phyloP scores from a whole-genome alignment of 2,113 vertebrate genomes.

The Laticauda colubrina region DNA sequence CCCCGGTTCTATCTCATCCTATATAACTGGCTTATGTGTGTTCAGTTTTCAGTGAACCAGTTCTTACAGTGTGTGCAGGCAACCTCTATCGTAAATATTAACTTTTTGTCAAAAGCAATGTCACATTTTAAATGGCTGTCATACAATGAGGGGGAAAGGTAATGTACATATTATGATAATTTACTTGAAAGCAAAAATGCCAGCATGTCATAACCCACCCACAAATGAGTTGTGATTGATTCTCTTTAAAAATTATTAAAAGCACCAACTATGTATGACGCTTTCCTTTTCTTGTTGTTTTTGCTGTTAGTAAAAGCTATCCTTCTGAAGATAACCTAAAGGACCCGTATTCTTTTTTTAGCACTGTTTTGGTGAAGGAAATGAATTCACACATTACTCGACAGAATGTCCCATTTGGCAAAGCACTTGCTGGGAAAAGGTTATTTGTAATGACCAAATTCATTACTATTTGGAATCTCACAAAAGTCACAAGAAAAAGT shows the following conservation, averaged over 20 bases:
- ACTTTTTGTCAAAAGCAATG: neutral
- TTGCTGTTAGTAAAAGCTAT: constrained; percentile 39
- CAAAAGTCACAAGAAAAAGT: constrained; percentile 77
- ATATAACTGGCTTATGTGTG: no score
- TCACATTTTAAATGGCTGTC: neutral
- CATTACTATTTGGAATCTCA: constrained; percentile 79
- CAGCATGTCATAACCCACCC: neutral
- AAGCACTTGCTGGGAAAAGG: constrained; percentile 73
- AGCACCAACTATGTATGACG: neutral
- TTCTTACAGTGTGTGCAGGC: no score
- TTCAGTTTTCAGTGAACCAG: no score
- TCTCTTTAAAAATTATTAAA: neutral
- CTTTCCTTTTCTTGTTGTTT: constrained; percentile 1
- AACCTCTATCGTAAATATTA: neutral
- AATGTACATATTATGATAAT: neutral
- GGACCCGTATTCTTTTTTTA: constrained; percentile 53
- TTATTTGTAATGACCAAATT: constrained; percentile 85
- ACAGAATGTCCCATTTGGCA: constrained; percentile 61
- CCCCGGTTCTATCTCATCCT: no score
- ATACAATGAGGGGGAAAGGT: neutral
- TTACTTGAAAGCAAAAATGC: neutral
- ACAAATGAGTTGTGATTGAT: no score
- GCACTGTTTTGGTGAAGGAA: constrained; percentile 60
- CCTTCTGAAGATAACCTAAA: constrained; percentile 44
- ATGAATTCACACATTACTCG: constrained; percentile 72